A percentile compares a stretch with the other conserved stretches of the same genome.
Conservation (phyloP, 2,797 vertebrate species). For the Phataginus tetradactyla region DNA sequence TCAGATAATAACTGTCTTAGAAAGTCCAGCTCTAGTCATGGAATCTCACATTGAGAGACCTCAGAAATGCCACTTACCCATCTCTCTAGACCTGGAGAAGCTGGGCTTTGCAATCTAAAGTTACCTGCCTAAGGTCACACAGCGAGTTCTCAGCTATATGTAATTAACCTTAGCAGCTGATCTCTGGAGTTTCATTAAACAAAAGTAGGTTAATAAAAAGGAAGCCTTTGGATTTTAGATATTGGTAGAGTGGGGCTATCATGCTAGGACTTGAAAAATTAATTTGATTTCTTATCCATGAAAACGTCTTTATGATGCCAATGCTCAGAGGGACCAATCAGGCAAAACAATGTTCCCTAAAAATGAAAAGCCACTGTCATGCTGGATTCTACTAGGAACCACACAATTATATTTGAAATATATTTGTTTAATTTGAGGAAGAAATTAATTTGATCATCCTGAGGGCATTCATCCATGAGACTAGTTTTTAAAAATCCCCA, state of each 20-base stretch:
- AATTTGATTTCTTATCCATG: slow-evolving; percentile 72
- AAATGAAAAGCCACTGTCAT: slow-evolving; percentile 42
- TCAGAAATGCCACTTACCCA: background rate
- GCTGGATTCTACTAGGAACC: slow-evolving; percentile 31
- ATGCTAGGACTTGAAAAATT: slow-evolving; percentile 56
- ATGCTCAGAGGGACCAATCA: slow-evolving; percentile 18
- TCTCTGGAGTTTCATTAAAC: slow-evolving; percentile 67
- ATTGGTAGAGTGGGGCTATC: slow-evolving; percentile 48
- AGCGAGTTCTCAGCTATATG: background rate
- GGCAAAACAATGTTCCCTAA: slow-evolving; percentile 53
- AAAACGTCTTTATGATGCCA: slow-evolving; percentile 55
- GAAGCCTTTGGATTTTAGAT: slow-evolving; percentile 70
- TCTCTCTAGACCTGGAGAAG: background rate
- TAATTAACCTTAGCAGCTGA: slow-evolving; percentile 54
- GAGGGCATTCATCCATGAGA: background rate
- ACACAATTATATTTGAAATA: slow-evolving; percentile 40
- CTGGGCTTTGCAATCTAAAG: background rate
- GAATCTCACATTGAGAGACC: slow-evolving; percentile 37
- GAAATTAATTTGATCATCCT: slow-evolving; percentile 66
- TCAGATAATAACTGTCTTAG: slow-evolving; percentile 5
- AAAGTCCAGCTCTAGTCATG: background rate
- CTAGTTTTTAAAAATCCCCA: slow-evolving; percentile 56
- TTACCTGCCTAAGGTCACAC: slow-evolving; percentile 44
- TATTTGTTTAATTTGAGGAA: slow-evolving; percentile 59
- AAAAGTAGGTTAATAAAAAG: slow-evolving; percentile 78